Evolutionary conservation across 2,888 invertebrate genomes (phyloP), one percentile per base, ranked within the genome.

Genomic region (Lucinisca nassula): DNA sequence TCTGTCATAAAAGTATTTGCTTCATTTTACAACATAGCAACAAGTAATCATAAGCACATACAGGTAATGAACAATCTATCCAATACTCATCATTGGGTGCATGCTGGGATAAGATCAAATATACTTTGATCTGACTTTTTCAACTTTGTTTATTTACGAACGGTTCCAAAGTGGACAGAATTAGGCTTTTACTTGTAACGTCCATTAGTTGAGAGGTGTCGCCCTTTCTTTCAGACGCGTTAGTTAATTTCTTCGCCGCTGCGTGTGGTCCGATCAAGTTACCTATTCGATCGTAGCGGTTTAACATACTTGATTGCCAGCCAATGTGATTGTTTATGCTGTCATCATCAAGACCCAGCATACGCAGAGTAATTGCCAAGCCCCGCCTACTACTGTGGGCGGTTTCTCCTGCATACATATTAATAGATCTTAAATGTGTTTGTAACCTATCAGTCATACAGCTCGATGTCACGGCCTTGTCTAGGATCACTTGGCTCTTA

Each of bases 311-410:
- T 10, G 32, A 38, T 4, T 27, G 61, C 82, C 49, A 82, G 3
- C 82, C 82, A 21, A 82, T 30, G 51, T 82, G 82, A 21, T 61
- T 8, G 51, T 61, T 75, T 12, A 77, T 58, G 6, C 27, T 27
- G 4, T 32, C 27, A 27, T 82, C 82, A 45, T 24, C 32, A 10
- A 77, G 40, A 17, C 58, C 77, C 21, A 55, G 24, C 77, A 77
- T 77, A 21, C 77, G 55, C n/a, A 55, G 24, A 12, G 37, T 58
- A 32, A 77, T 77, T 4, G 77, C 55, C 55, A 55, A 77, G 3
- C 77, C 77, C 32, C 77, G 55, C 4, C 77, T 14, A 6, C n/a
- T 55, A 35, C 55, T 55, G 35, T 77, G 37, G 6, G 77, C 27
- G 24, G 77, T 49, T 35, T 77, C 77, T 3, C 77, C 58, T 30